A percentile compares a stretch with the other conserved stretches of the same genome.
phyloP scores from a whole-genome alignment of 2,797 vertebrate genomes.

The Somateria mollissima region DNA sequence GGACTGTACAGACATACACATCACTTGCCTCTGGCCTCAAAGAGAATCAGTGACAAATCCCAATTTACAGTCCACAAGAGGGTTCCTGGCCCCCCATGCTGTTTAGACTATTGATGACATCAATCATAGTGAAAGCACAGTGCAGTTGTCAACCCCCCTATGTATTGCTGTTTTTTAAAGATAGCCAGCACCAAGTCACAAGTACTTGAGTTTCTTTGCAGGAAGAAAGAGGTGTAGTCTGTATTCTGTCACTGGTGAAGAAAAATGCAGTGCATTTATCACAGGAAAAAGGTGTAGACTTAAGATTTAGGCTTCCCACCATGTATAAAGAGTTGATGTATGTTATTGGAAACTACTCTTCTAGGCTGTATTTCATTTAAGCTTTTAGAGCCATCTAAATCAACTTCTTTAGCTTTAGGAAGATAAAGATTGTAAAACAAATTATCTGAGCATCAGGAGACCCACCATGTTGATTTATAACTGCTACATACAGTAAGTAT shows the following conservation, averaged over 20 bases:
- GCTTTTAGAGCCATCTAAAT: slow-evolving; percentile 59
- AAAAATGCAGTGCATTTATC: slow-evolving; percentile 44
- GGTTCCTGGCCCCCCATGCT: slow-evolving; percentile 12
- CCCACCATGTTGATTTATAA: slow-evolving; percentile 54
- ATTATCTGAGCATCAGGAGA: slow-evolving; percentile 39
- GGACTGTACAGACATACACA: neutral
- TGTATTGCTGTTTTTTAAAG: neutral
- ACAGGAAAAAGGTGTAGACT: neutral
- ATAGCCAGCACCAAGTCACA: neutral
- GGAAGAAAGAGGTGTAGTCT: neutral
- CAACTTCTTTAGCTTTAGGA: slow-evolving; percentile 61
- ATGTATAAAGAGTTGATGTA: slow-evolving; percentile 40
- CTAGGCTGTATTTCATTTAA: slow-evolving; percentile 53
- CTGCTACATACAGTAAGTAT: slow-evolving; percentile 28
- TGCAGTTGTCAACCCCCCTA: neutral
- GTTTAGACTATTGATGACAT: slow-evolving; percentile 50
- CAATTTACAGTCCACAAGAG: slow-evolving; percentile 44
- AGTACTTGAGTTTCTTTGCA: neutral
- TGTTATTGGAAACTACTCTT: slow-evolving; percentile 35
- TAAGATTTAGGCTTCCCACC: slow-evolving; percentile 47
- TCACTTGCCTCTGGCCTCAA: slow-evolving; percentile 4
- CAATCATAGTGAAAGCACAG: slow-evolving; percentile 45
- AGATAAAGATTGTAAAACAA: slow-evolving; percentile 61
- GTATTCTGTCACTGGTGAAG: slow-evolving; percentile 2
- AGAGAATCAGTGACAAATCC: slow-evolving; percentile 50